Evolutionary conservation across 2,888 invertebrate species (phyloP).

Genomic region (Dynastes hyllus): DNA sequence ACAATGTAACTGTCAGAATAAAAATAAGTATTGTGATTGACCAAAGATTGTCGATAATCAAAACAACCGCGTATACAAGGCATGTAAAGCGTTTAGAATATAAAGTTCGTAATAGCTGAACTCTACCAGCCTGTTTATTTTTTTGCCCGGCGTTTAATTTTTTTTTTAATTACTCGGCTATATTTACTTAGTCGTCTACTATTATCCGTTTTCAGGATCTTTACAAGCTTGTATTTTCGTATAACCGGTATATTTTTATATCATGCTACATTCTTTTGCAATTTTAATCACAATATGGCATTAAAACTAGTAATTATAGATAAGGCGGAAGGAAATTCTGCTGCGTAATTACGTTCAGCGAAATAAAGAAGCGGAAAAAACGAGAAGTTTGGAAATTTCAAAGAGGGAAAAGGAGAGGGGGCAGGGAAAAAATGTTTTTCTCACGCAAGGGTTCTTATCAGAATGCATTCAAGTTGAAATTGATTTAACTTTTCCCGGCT

Average conservation of each 20-base stretch:
- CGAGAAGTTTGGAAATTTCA: constrained; percentile 34
- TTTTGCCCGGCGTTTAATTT: no score
- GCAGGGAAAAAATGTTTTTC: constrained; percentile 37
- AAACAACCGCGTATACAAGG: neutral
- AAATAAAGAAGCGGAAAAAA: constrained; percentile 25
- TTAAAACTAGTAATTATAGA: constrained; percentile 41
- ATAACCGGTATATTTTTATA: neutral
- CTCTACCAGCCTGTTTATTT: no score
- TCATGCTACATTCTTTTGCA: constrained; percentile 1
- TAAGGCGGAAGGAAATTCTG: constrained; percentile 28
- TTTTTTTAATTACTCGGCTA: no score
- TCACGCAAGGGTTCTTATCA: constrained; percentile 44
- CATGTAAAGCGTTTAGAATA: neutral
- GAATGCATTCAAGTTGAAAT: constrained; percentile 44
- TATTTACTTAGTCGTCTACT: no score
- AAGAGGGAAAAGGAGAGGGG: neutral
- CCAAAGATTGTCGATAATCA: neutral
- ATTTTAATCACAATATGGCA: constrained; percentile 32
- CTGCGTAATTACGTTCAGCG: constrained; percentile 36
- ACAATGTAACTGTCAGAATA: constrained; percentile 40
- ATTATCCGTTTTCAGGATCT: neutral
- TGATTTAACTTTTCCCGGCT: constrained; percentile 45
- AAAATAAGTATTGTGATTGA: constrained; percentile 39
- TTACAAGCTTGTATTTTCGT: neutral
- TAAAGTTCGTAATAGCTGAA: neutral